Evolutionary conservation across 2,113 vertebrate genomes (phyloP), one percentile per base, ranked within the genome.

Genomic region (Pteruthius melanotis): DNA sequence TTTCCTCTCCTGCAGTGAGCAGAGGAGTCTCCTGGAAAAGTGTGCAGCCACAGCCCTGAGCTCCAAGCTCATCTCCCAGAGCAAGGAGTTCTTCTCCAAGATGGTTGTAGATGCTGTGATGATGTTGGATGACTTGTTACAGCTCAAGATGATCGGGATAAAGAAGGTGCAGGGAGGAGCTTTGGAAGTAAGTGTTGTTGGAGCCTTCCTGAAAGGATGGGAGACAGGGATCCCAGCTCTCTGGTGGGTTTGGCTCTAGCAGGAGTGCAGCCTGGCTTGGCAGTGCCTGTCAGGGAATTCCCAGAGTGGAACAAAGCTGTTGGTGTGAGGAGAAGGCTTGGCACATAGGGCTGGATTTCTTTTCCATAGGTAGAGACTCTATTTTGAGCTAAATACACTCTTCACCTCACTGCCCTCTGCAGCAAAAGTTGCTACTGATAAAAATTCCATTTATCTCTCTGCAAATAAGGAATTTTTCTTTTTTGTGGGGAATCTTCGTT

Each of bases 101-200:
- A 99, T 99, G 99, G 99, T 99, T 39, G 99, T 99, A n/a, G 99
- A 99, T 5, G 99, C 99, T 0, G 99, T 99, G 87, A 98, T 98
- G 98, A 98, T 99, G 98, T 96, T 99, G 27, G 99, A 99, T 0
- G 99, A 99, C 16, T 96, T 99, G 96, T 94, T 99, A 93, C 98
- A 99, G 52, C 98, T 99, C 91, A 99, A 99, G 95, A 99, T 99
- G 99, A 99, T 99, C 7, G 99, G 99, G 39, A 99, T 99, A 85
- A 99, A 99, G 98, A 99, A 99, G 94, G 99, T 99, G 39, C 99
- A 99, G 83, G 99, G 99, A 83, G 99, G 99, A 47, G 99, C 98
- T 45, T 95, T 99, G 10, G 99, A 99, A 98, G 99, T 99, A 45
- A 96, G 98, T 88, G 56, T 9, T 76, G 18, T 6, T 0, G 1